Conservation (phyloP, 2,797 vertebrate genomes). For the Enteromius trimaculatus region DNA sequence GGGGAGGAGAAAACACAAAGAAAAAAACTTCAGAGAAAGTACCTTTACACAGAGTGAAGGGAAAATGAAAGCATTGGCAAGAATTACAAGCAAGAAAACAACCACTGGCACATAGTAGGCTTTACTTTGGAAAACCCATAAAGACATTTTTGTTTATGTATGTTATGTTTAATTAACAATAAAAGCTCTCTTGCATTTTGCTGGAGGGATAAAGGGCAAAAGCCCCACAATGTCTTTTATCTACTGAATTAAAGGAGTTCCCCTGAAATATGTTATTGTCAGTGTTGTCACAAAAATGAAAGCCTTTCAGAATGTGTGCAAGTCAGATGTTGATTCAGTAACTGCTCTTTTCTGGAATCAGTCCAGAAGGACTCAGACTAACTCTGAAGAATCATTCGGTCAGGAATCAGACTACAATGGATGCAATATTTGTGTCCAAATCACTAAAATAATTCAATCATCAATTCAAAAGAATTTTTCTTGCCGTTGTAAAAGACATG, state of each 20-base stretch:
- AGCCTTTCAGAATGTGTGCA: background rate
- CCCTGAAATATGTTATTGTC: no score
- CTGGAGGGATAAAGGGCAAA: background rate
- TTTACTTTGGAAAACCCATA: background rate
- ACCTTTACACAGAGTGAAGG: background rate
- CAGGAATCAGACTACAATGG: background rate
- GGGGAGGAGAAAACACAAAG: background rate
- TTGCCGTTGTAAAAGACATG: background rate
- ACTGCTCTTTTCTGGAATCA: background rate
- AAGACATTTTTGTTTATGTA: background rate
- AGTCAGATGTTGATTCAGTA: background rate
- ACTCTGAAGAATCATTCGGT: background rate
- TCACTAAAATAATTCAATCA: background rate
- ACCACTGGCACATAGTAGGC: background rate
- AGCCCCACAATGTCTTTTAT: background rate
- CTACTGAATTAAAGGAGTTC: background rate
- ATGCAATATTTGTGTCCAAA: background rate
- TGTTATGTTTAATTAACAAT: background rate
- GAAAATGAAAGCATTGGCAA: conserved; percentile 8
- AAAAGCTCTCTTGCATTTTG: background rate
- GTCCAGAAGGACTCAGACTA: background rate
- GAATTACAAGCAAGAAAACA: background rate
- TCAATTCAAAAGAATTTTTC: background rate
- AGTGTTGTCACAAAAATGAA: background rate
- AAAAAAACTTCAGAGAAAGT: conserved; percentile 17